Conservation (phyloP, 2,113 vertebrate genomes). For the Gambusia affinis region DNA sequence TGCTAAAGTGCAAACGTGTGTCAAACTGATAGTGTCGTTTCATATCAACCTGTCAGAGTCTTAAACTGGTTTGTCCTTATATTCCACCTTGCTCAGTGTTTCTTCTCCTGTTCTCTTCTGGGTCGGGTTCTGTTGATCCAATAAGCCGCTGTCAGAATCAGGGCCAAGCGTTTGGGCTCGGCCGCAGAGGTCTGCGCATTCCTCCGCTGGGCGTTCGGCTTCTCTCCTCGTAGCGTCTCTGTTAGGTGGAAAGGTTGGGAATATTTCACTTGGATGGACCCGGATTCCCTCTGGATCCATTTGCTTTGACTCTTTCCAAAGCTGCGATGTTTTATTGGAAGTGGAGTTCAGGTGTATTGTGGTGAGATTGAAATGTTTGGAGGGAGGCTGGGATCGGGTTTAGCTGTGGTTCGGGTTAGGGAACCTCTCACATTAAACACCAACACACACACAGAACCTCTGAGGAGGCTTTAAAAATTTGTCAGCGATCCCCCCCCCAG, state of each 20-base stretch:
- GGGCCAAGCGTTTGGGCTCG: conserved; percentile 59
- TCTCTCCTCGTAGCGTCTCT: conserved; percentile 51
- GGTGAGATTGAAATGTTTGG: conserved; percentile 3
- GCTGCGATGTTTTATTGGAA: neutral
- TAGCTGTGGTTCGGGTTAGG: neutral
- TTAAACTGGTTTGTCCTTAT: conserved; percentile 53
- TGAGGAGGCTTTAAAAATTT: conserved; percentile 60
- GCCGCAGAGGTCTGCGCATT: conserved; percentile 71
- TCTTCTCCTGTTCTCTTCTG: conserved; percentile 53
- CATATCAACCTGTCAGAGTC: conserved; percentile 39
- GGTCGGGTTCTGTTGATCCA: conserved; percentile 74
- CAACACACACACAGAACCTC: conserved; percentile 19
- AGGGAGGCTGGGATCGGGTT: neutral
- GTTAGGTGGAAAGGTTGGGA: conserved; percentile 45
- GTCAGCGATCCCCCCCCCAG: conserved; percentile 65
- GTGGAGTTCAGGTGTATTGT: neutral
- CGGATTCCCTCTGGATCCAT: conserved; percentile 1
- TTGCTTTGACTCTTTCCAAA: conserved; percentile 2
- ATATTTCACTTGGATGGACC: conserved; percentile 25
- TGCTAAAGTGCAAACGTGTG: conserved; percentile 9
- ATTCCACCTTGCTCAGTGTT: conserved; percentile 50
- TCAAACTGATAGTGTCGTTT: conserved; percentile 16
- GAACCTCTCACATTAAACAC: neutral
- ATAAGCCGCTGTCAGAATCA: conserved; percentile 54
- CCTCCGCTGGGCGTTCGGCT: conserved; percentile 69